Evolutionary conservation across 2,888 invertebrate species (phyloP).

Genomic region (Sphaerophoria rueppellii): DNA sequence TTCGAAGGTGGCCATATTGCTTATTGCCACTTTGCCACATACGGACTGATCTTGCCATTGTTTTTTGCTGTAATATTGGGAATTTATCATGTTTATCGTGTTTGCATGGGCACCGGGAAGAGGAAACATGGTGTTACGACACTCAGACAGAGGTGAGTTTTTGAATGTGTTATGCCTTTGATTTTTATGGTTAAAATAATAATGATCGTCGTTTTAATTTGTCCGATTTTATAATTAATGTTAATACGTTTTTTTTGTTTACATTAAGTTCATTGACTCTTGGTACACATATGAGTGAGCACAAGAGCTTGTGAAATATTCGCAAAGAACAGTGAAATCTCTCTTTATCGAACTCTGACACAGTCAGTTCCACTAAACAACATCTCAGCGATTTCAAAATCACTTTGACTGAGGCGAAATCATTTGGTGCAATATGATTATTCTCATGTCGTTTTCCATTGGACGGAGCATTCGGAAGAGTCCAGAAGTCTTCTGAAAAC

Average conservation of each 20-base stretch:
- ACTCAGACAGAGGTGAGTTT: constrained; percentile 80
- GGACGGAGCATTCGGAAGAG: too few relatives aligned
- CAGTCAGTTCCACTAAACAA: too few relatives aligned
- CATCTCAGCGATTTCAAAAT: too few relatives aligned
- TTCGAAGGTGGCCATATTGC: constrained; percentile 87
- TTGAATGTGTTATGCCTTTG: neutral
- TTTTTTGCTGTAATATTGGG: constrained; percentile 86
- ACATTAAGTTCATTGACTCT: constrained; percentile 50
- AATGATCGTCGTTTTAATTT: neutral
- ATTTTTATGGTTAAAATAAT: neutral
- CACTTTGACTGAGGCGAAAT: too few relatives aligned
- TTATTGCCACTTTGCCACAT: constrained; percentile 87
- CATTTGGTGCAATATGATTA: too few relatives aligned
- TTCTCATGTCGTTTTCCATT: too few relatives aligned
- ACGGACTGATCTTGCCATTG: constrained; percentile 86
- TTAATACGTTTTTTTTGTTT: constrained; percentile 33
- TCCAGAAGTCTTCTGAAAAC: too few relatives aligned
- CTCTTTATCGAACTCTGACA: too few relatives aligned
- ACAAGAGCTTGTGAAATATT: too few relatives aligned
- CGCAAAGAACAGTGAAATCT: too few relatives aligned
- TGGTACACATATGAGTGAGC: neutral
- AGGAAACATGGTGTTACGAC: constrained; percentile 80
- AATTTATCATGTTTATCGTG: constrained; percentile 87
- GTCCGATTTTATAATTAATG: neutral
- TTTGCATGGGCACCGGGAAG: constrained; percentile 85